These are phyloP conservation scores for Arvicanthis niloticus DNA, from an alignment of 2,113 vertebrate genomes.

Conservation along the genomic window DNA sequence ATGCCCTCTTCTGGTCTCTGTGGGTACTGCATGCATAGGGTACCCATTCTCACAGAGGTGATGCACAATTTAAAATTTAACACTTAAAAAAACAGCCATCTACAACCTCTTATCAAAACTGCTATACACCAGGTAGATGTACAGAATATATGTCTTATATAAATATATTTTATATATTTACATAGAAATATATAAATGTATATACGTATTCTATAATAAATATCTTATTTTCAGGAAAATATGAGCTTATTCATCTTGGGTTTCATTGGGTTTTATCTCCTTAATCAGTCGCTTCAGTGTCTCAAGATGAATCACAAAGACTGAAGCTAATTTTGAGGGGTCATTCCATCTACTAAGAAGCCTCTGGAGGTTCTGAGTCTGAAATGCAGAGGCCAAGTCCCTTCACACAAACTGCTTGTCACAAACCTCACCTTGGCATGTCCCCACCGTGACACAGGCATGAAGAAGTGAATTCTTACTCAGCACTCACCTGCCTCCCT, in stretches of 20 bases:
- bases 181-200: too few species aligned
- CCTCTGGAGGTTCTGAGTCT: background rate
- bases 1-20: background rate
- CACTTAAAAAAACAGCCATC: background rate
- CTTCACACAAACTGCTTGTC: background rate
- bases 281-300: background rate
- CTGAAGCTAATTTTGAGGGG: background rate
- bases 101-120: background rate
- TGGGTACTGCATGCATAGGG: background rate
- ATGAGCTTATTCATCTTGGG: background rate
- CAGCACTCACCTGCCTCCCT: background rate
- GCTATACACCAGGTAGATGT: rapidly evolving
- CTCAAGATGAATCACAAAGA: background rate
- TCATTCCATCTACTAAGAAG: background rate
- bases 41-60: background rate
- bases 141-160: too few species aligned
- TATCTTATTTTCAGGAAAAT: background rate
- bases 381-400: background rate
- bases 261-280: background rate
- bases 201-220: too few species aligned
- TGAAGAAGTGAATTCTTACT: background rate
- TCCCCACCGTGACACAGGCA: background rate
- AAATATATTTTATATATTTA: too few species aligned
- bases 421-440: too few species aligned
- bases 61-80: background rate